Evolutionary conservation across 2,113 vertebrate genomes (phyloP).

Genomic region (Eonycteris spelaea): DNA sequence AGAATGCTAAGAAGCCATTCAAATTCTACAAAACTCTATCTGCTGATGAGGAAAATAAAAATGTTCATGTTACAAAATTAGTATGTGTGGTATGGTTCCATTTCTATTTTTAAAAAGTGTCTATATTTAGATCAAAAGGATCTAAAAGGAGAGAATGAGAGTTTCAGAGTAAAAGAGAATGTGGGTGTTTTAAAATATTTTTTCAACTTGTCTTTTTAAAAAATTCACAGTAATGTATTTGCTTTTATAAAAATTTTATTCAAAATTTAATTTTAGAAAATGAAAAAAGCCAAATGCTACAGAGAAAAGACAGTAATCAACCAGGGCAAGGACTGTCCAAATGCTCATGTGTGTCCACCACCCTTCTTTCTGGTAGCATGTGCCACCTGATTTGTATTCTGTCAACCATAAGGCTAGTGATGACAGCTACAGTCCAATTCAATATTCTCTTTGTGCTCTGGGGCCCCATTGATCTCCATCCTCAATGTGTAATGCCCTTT

Average conservation of each 20-base stretch:
- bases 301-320: not conserved
- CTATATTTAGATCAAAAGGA: not conserved
- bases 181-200: not conserved
- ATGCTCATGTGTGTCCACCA: not conserved
- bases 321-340: not conserved
- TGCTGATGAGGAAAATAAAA: not conserved
- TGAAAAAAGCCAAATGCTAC: constrained; percentile 13
- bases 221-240: not conserved
- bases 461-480: not conserved
- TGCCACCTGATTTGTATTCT: not conserved
- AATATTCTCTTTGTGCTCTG: not conserved
- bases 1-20: not conserved
- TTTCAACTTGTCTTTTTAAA: not conserved
- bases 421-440: not conserved
- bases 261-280: constrained; percentile 5
- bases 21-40: not conserved
- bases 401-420: not conserved
- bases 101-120: not conserved
- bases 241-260: constrained; percentile 4
- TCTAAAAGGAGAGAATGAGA: not conserved
- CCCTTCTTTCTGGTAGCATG: not conserved
- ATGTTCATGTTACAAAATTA: constrained; percentile 1
- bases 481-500: not conserved
- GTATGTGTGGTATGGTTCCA: not conserved
- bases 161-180: not conserved